These are phyloP conservation scores for Phalacrocorax brasilianus DNA, from an alignment of 2,113 vertebrate genomes.

Conservation along the genomic window DNA sequence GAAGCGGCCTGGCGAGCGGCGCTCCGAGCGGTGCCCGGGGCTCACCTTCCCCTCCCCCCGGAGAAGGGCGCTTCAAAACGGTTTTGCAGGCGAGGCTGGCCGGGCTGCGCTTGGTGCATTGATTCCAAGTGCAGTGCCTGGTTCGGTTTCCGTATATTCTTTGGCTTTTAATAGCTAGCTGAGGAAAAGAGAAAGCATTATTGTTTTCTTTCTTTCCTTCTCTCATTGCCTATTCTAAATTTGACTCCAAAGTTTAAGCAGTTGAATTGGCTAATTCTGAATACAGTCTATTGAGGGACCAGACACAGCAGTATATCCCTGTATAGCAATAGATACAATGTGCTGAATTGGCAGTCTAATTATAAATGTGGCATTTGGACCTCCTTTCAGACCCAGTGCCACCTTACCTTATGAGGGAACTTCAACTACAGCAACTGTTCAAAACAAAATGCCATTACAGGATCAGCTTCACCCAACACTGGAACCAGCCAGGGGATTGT, in stretches of 20 bases:
- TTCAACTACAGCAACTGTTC: constrained; percentile 91
- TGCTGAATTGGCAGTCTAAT: constrained; percentile 99
- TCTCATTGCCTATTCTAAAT: constrained; percentile 72
- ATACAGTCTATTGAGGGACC: constrained; percentile 78
- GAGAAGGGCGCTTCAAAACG: neutral
- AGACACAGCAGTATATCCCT: constrained; percentile 85
- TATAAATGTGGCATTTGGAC: constrained; percentile 99
- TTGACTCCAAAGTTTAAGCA: constrained; percentile 70
- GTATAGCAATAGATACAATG: constrained; percentile 91
- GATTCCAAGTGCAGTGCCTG: constrained; percentile 45
- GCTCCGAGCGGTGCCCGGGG: constrained; percentile 5
- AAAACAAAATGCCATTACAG: constrained; percentile 91
- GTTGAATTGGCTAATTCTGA: constrained; percentile 77
- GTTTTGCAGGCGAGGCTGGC: constrained; percentile 25
- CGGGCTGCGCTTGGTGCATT: constrained; percentile 21
- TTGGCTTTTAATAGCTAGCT: constrained; percentile 65
- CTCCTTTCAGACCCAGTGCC: constrained; percentile 89
- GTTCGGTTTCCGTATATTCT: constrained; percentile 62
- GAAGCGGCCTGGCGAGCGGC: neutral
- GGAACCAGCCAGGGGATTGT: constrained; percentile 78
- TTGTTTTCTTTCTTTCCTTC: constrained; percentile 63
- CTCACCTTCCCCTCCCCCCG: constrained; percentile 52
- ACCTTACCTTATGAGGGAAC: constrained; percentile 99
- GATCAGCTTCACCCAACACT: constrained; percentile 84
- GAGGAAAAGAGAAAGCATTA: constrained; percentile 63